These are phyloP conservation scores for Phenacoccus solenopsis DNA, from an alignment of 1,140 invertebrate genomes.

Conservation along the genomic window DNA sequence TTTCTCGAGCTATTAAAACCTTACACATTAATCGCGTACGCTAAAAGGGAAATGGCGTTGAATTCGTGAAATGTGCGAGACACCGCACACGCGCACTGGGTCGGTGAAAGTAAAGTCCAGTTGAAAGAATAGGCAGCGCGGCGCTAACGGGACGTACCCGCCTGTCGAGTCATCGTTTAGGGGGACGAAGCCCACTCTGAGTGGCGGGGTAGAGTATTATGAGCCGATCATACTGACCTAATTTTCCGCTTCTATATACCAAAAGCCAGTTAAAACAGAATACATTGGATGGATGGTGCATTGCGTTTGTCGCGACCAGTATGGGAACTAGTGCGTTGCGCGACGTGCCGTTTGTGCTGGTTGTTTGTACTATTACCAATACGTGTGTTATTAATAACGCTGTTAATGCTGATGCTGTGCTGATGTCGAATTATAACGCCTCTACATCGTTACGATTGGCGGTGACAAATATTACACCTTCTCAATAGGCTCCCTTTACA, in stretches of 20 bases:
- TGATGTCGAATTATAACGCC: not conserved
- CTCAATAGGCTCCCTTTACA: not conserved
- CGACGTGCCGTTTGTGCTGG: not conserved
- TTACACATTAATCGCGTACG: not conserved
- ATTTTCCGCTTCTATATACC: not conserved
- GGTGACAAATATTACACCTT: not conserved
- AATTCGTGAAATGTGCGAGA: not conserved
- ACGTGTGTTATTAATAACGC: not conserved
- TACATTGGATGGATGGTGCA: not conserved
- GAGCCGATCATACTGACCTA: constrained; percentile 7
- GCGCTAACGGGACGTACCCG: not conserved
- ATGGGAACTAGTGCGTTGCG: constrained; percentile 15
- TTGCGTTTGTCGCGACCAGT: constrained; percentile 11
- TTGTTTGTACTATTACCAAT: not conserved
- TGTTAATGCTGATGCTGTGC: constrained; percentile 6
- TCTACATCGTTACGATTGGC: not conserved
- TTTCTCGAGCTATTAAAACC: no score
- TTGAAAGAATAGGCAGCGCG: not conserved
- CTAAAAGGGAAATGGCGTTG: constrained; percentile 1
- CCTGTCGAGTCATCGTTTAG: not conserved
- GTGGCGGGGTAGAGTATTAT: not conserved
- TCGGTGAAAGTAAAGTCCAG: constrained; percentile 1
- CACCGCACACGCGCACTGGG: not conserved
- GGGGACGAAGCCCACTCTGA: not conserved
- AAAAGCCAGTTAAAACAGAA: constrained; percentile 15